A percentile compares a stretch with the other conserved stretches of the same genome.
Conservation (phyloP, 1,140 invertebrate genomes). For the Parapsyche elsis region DNA sequence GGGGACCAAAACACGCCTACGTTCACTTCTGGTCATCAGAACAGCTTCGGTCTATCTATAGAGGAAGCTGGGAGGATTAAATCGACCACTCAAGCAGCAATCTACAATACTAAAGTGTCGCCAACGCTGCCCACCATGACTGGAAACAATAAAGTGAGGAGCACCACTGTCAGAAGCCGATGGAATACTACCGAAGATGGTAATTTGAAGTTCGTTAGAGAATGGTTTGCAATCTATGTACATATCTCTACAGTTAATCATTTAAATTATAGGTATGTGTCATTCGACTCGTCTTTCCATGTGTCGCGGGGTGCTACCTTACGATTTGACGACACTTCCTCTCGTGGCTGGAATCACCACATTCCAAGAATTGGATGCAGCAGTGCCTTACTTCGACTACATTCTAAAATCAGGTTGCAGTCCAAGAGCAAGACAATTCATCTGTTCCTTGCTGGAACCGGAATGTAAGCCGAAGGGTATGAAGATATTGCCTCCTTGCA, state of each 20-base stretch:
- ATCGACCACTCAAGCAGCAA: constrained; percentile 65
- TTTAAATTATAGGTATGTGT: constrained; percentile 59
- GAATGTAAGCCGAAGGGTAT: constrained; percentile 72
- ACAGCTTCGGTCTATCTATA: constrained; percentile 70
- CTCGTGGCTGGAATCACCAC: constrained; percentile 59
- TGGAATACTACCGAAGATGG: constrained; percentile 57
- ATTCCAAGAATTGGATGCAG: constrained; percentile 61
- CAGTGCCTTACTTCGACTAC: constrained; percentile 68
- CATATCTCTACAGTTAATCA: not conserved
- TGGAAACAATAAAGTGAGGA: constrained; percentile 56
- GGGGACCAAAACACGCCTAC: constrained; percentile 20
- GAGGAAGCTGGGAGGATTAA: constrained; percentile 69
- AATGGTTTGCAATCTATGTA: not conserved
- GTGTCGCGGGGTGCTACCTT: constrained; percentile 73
- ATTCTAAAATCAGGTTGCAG: constrained; percentile 73
- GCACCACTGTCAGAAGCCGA: constrained; percentile 53
- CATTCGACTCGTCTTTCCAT: constrained; percentile 62
- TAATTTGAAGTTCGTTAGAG: constrained; percentile 39
- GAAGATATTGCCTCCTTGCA: constrained; percentile 70
- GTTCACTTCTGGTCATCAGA: constrained; percentile 72
- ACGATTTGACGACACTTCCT: constrained; percentile 70
- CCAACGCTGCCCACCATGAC: constrained; percentile 68
- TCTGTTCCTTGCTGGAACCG: constrained; percentile 74
- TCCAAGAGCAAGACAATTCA: constrained; percentile 70
- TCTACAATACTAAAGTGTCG: constrained; percentile 69